These are phyloP conservation scores for Paramisgurnus dabryanus DNA, from an alignment of 2,113 vertebrate genomes.

Conservation along the genomic window DNA sequence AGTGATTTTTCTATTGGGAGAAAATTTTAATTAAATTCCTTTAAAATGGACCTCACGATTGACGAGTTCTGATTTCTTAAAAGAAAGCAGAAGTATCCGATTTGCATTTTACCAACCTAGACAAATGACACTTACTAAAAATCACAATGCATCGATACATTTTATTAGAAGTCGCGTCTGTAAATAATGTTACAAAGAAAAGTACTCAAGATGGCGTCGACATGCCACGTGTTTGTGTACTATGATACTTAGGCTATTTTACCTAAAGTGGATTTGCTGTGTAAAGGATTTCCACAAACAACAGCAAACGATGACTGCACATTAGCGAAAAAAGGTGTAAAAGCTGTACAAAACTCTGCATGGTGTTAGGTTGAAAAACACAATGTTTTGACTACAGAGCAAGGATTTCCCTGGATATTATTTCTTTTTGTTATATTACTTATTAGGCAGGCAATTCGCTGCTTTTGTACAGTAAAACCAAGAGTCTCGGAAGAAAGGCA, in stretches of 20 bases:
- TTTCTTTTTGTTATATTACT: neutral
- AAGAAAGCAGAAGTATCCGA: neutral
- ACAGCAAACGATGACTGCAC: no score
- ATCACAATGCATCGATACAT: neutral
- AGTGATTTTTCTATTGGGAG: neutral
- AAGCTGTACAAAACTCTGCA: neutral
- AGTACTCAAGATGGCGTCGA: constrained; percentile 44
- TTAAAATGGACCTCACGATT: neutral
- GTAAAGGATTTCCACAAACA: neutral
- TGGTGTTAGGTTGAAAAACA: neutral
- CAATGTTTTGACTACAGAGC: neutral
- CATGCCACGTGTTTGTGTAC: constrained; percentile 49
- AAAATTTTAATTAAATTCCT: neutral
- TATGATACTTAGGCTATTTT: constrained; percentile 15
- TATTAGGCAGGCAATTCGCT: constrained; percentile 18
- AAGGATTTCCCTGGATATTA: neutral
- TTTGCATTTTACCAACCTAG: neutral
- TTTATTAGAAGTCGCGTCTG: neutral
- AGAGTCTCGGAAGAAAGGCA: neutral
- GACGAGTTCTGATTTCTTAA: neutral
- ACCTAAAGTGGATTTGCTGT: neutral
- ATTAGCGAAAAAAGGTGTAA: neutral
- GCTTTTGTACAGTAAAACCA: constrained; percentile 48
- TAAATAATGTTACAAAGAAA: constrained; percentile 17
- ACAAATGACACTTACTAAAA: neutral